Evolutionary conservation across 2,113 vertebrate species (phyloP).

Genomic region (Sapayoa aenigma): DNA sequence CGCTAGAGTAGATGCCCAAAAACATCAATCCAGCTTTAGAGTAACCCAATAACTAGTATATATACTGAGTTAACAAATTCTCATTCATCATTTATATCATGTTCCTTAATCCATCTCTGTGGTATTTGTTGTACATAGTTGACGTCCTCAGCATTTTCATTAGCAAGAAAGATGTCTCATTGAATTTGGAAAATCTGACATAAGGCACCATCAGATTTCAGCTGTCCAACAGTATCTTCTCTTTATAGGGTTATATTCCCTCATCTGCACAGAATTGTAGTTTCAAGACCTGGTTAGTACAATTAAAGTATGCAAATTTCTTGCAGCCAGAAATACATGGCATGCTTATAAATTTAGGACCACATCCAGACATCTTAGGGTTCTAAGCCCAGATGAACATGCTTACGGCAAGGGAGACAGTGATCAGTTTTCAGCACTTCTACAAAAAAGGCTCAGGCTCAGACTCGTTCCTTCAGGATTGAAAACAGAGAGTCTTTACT

Average conservation of each 20-base stretch:
- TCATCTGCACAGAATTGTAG: background rate
- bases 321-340: background rate
- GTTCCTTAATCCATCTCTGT: accelerated
- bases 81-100: background rate
- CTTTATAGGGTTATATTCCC: background rate
- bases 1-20: background rate
- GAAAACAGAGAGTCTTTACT: background rate
- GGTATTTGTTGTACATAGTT: background rate
- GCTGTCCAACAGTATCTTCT: background rate
- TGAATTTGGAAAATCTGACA: background rate
- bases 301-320: background rate
- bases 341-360: background rate
- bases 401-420: background rate
- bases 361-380: background rate
- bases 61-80: background rate
- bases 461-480: background rate
- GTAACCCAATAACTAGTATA: background rate
- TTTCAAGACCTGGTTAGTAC: background rate
- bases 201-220: background rate
- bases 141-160: background rate
- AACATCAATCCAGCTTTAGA: background rate
- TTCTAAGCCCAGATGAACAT: background rate
- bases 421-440: background rate
- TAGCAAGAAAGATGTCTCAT: background rate
- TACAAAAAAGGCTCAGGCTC: background rate